phyloP scores from a whole-genome alignment of 1,140 invertebrate species.

The Akabosia matsudoensis region DNA sequence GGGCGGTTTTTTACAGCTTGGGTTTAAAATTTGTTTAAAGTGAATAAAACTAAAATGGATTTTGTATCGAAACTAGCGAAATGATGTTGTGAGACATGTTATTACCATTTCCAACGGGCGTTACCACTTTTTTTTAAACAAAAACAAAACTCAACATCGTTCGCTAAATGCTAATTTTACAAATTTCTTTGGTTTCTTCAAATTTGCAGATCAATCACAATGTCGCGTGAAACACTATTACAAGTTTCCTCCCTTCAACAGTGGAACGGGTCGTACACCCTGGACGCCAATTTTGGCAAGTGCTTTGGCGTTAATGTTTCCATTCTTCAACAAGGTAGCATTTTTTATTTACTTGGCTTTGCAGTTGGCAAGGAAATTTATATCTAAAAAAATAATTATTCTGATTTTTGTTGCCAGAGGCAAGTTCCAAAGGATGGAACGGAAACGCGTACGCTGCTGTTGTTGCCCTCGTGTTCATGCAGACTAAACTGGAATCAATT shows the following conservation, averaged over 20 bases:
- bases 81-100: too few relatives aligned
- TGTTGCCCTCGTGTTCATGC: slow-evolving; percentile 30
- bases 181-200: neutral
- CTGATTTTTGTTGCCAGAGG: neutral
- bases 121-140: too few relatives aligned
- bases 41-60: too few relatives aligned
- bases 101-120: too few relatives aligned
- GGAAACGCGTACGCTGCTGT: slow-evolving; percentile 30
- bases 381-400: neutral
- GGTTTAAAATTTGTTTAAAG: neutral
- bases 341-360: neutral
- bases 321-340: neutral
- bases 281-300: slow-evolving; percentile 19
- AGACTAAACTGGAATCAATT: slow-evolving; percentile 2
- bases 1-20: neutral
- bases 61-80: too few relatives aligned
- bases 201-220: too few relatives aligned
- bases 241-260: slow-evolving; percentile 27
- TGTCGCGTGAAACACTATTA: neutral
- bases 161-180: neutral
- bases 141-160: too few relatives aligned
- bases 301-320: slow-evolving; percentile 3
- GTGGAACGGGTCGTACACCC: slow-evolving; percentile 33
- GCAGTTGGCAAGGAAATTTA: neutral
- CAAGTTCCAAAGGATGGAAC: slow-evolving; percentile 28